Evolutionary conservation across 64 coral and sea anemone genomes (phyloP), one percentile per base, ranked within the genome.

Genomic region (Dendronephthya gigantea): DNA sequence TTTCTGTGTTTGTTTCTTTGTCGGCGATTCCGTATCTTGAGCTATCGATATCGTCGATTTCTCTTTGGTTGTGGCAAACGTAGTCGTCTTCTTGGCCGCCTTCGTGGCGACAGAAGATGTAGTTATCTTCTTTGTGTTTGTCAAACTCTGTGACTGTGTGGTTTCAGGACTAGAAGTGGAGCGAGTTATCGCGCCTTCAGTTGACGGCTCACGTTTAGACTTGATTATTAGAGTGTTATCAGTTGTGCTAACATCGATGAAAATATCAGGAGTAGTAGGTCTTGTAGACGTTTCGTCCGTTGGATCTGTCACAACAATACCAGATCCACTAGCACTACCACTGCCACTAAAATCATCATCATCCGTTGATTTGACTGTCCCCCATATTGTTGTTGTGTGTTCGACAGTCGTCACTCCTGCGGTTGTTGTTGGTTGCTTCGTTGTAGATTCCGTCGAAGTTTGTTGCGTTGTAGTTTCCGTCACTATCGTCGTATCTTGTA

Each of bases 261-360:
- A 79, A 8, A 79, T 79, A 79, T 79, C 72, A n/a, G 58, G 6
- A 66, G 58, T 4, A 30, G 19, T 30, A n/a, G n/a, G n/a, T n/a
- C n/a, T n/a, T 12, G 72, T 79, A 2, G 36, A 17, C 15, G 30
- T 34, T 79, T 79, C 36, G 32, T 34, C 19, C 14, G 19, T 13
- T 6, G 72, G 16, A n/a, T n/a, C n/a, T 15, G 85, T 86, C 45
- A 16, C 88, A 13, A 86, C 83, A 56, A 47, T 82, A n/a, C 27
- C 31, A 29, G 70, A 69, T 33, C 62, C 82, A 1, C 94, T 88
- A 23, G 91, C 92, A 48, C 68, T 76, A 16, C 11, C 19, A 34
- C 32, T 15, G 6, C 65, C 83, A 29, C 91, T 86, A 83, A 86
- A 86, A 1, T 89, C 89, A 74, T 92, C 93, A n/a, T 58, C 76